Conservation (phyloP, 2,888 invertebrate genomes). For the Vesta saturnalis region DNA sequence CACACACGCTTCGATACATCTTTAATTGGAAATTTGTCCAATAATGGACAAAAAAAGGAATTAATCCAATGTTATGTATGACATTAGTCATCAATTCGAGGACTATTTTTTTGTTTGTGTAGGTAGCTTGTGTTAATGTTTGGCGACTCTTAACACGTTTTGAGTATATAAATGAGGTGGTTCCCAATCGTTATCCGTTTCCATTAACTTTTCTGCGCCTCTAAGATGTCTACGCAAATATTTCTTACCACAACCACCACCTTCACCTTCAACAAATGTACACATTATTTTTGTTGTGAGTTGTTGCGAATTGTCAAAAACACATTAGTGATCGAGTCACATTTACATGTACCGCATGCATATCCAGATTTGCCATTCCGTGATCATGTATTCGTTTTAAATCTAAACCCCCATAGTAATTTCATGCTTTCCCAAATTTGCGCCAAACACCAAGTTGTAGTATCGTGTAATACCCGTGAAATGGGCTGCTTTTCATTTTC, state of each 20-base stretch:
- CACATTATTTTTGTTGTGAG: background rate
- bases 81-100: background rate
- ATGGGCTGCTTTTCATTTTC: background rate
- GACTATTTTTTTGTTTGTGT: background rate
- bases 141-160: background rate
- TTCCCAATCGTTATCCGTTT: background rate
- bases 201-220: background rate
- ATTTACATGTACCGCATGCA: background rate
- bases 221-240: background rate
- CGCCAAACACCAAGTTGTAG: background rate
- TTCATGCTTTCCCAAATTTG: background rate
- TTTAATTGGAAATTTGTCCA: conserved; percentile 10
- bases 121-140: background rate
- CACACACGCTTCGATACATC: too few species aligned
- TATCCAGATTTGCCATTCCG: background rate
- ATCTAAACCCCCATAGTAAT: background rate
- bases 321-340: background rate
- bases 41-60: conserved; percentile 17
- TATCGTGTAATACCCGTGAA: background rate
- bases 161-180: conserved; percentile 8
- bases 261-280: background rate
- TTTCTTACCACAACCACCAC: background rate
- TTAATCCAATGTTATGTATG: conserved; percentile 11
- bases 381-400: background rate
- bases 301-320: background rate